A percentile compares a stretch with the other conserved stretches of the same genome.
Evolutionary conservation across 2,797 vertebrate genomes (phyloP).

Genomic region (Sebastes iracundus): DNA sequence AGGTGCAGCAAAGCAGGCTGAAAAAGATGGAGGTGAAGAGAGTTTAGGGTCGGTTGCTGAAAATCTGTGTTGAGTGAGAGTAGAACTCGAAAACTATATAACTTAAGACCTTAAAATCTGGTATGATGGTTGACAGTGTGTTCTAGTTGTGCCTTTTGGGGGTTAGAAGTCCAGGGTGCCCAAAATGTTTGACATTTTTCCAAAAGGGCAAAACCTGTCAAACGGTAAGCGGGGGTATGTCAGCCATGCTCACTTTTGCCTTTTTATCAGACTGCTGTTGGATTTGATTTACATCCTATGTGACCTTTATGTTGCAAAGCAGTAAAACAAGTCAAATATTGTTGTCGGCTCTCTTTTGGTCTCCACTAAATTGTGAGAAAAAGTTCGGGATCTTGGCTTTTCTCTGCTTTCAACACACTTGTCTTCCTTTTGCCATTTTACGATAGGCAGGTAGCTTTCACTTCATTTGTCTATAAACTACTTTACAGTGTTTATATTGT

Average conservation of each 20-base stretch:
- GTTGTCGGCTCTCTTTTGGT: not conserved
- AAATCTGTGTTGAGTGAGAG: not conserved
- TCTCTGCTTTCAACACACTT: not conserved
- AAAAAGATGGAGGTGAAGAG: not conserved
- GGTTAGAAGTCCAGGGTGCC: too few relatives aligned
- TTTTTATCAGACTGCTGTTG: not conserved
- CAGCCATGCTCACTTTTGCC: too few relatives aligned
- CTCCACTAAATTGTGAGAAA: not conserved
- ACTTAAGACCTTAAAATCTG: too few relatives aligned
- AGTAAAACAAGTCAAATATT: not conserved
- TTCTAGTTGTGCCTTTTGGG: too few relatives aligned
- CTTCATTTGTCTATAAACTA: not conserved
- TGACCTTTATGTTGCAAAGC: not conserved
- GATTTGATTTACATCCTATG: not conserved
- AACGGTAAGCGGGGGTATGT: too few relatives aligned
- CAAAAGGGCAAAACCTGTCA: too few relatives aligned
- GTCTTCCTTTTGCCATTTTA: not conserved
- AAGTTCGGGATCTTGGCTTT: not conserved
- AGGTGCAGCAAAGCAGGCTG: not conserved
- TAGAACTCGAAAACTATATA: too few relatives aligned
- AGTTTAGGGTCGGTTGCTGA: not conserved
- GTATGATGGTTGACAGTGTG: too few relatives aligned
- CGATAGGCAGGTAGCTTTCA: not conserved
- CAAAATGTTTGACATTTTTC: too few relatives aligned
- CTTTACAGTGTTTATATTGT: not conserved